Percentiles rank a stretch among this genome's conserved stretches.
Evolutionary conservation across 1,140 invertebrate species (phyloP).

Genomic region (Trypoxylus dichotomus): DNA sequence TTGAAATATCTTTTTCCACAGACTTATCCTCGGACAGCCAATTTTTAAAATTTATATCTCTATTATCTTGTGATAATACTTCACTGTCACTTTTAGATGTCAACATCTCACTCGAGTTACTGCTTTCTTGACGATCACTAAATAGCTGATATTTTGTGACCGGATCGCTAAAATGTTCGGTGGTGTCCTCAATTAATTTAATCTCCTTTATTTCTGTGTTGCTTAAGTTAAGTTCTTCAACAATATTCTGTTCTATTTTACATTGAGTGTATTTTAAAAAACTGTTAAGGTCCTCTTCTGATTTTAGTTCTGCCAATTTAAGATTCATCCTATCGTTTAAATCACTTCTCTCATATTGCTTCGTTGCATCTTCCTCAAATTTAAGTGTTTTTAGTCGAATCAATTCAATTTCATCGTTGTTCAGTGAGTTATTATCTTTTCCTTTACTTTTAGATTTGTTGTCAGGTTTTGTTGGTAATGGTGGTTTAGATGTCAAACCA

Average conservation of each 20-base stretch:
- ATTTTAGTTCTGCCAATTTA: neutral
- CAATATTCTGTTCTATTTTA: neutral
- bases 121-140: neutral
- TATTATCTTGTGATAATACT: neutral
- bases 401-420: slow-evolving; percentile 24
- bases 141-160: neutral
- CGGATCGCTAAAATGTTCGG: neutral
- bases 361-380: slow-evolving; percentile 18
- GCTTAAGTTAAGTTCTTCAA: neutral
- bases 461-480: slow-evolving; percentile 40
- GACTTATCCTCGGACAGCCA: slow-evolving; percentile 31
- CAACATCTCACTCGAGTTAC: neutral
- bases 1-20: slow-evolving; percentile 1
- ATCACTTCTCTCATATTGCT: slow-evolving; percentile 6
- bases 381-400: slow-evolving; percentile 10
- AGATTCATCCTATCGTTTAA: neutral
- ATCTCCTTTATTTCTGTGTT: neutral
- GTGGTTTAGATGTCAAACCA: slow-evolving; percentile 41
- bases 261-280: neutral
- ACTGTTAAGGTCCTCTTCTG: neutral
- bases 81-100: slow-evolving; percentile 20
- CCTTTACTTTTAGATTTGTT: slow-evolving; percentile 14
- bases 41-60: slow-evolving; percentile 23
- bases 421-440: neutral
- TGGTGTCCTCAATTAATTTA: neutral